Evolutionary conservation across 2,888 invertebrate genomes (phyloP).

Genomic region (Rotaria socialis): DNA sequence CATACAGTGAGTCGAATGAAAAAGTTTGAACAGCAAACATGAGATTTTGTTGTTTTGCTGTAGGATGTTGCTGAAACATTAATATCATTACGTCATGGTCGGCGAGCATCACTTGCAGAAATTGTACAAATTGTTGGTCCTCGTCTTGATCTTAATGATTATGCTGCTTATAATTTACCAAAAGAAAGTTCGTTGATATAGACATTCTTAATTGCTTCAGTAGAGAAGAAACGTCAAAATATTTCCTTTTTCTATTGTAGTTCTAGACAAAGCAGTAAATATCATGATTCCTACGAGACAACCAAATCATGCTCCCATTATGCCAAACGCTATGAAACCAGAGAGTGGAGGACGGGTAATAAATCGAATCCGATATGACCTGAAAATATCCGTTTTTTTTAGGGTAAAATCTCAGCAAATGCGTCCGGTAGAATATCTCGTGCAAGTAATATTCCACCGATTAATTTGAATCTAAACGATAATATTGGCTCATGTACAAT

Average conservation of each 20-base stretch:
- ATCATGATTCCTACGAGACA: not conserved
- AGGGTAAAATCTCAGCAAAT: not conserved
- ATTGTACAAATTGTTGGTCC: slow-evolving; percentile 12
- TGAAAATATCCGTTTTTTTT: too few relatives aligned
- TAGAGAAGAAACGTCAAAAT: not conserved
- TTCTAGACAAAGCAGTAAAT: not conserved
- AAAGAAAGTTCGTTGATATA: not conserved
- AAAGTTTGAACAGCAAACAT: too few relatives aligned
- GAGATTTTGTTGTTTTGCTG: too few relatives aligned
- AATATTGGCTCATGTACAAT: slow-evolving; percentile 1
- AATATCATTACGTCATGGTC: not conserved
- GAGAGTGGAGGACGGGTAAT: not conserved
- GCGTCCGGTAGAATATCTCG: not conserved
- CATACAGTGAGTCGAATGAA: not conserved
- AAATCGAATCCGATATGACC: too few relatives aligned
- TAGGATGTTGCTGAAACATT: slow-evolving; percentile 30
- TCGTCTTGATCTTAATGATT: not conserved
- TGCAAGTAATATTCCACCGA: not conserved
- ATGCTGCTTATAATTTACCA: slow-evolving; percentile 18
- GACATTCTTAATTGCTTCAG: not conserved
- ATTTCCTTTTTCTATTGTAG: not conserved
- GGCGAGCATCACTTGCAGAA: slow-evolving; percentile 1
- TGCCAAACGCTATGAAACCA: not conserved
- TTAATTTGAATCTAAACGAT: not conserved
- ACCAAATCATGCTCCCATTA: not conserved